Percentiles rank a stretch among this genome's conserved stretches.
phyloP scores from a whole-genome alignment of 2,113 vertebrate species.

The Kobus ellipsiprymnus region DNA sequence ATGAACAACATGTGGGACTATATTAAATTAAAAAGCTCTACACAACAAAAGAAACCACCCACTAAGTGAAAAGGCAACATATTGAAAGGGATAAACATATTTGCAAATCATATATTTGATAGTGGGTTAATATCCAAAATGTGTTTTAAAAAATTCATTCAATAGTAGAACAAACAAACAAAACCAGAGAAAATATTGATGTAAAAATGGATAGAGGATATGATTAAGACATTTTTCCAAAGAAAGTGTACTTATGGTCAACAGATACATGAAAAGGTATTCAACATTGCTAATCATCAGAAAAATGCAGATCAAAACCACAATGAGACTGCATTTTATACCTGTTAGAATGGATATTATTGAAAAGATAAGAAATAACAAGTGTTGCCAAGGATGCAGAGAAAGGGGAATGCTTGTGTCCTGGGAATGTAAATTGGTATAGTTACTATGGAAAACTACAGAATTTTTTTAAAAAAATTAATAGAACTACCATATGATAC shows the following conservation, averaged over 20 bases:
- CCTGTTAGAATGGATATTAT: neutral
- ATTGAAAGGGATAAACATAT: neutral
- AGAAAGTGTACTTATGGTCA: neutral
- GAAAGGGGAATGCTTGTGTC: neutral
- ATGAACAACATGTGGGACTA: neutral
- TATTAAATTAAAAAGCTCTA: neutral
- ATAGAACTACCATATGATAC: neutral
- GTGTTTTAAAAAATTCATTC: neutral
- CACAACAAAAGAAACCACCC: neutral
- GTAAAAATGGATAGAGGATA: neutral
- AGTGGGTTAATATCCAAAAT: neutral
- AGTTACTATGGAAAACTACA: neutral
- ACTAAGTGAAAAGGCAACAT: neutral
- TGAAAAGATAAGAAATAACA: neutral
- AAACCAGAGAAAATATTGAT: neutral
- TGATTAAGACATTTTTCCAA: neutral
- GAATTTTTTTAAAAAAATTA: neutral
- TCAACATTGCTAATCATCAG: neutral
- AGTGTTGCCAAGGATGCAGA: neutral
- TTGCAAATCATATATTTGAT: neutral
- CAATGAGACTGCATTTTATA: neutral
- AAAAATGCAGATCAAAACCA: neutral
- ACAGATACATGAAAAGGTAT: neutral
- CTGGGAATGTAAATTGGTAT: neutral
- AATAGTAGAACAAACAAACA: neutral